Evolutionary conservation across 2,797 vertebrate genomes (phyloP).

Genomic region (Microhierax caerulescens): DNA sequence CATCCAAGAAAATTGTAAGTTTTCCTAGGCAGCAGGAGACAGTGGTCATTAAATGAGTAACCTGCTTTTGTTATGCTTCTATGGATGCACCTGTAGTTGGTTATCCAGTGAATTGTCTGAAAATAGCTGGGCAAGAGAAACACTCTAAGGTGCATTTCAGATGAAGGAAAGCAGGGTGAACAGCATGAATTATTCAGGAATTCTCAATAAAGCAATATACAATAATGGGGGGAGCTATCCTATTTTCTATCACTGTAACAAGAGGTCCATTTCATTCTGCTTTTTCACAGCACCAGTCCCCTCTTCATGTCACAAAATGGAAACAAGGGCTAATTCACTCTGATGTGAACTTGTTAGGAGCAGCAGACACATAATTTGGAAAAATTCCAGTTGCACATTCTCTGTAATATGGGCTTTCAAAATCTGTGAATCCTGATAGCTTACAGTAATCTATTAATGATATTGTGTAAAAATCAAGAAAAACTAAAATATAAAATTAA

Average conservation of each 20-base stretch:
- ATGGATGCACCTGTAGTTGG: not conserved
- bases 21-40: not conserved
- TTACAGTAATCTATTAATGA: not conserved
- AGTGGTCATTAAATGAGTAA: not conserved
- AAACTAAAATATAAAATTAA: not conserved
- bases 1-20: not conserved
- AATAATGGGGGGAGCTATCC: not conserved
- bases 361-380: conserved; percentile 10
- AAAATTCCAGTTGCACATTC: not conserved
- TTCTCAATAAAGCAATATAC: not conserved
- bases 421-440: not conserved
- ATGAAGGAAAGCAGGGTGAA: not conserved
- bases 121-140: not conserved
- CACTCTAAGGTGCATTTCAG: not conserved
- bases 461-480: not conserved
- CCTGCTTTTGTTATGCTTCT: not conserved
- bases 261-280: not conserved
- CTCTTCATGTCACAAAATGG: not conserved
- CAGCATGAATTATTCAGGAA: not conserved
- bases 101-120: not conserved
- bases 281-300: not conserved
- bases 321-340: conserved; percentile 48
- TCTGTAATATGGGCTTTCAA: not conserved
- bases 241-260: not conserved
- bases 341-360: conserved; percentile 2